These are phyloP conservation scores for Vultur gryphus DNA, from an alignment of 2,797 vertebrate species.

Conservation along the genomic window DNA sequence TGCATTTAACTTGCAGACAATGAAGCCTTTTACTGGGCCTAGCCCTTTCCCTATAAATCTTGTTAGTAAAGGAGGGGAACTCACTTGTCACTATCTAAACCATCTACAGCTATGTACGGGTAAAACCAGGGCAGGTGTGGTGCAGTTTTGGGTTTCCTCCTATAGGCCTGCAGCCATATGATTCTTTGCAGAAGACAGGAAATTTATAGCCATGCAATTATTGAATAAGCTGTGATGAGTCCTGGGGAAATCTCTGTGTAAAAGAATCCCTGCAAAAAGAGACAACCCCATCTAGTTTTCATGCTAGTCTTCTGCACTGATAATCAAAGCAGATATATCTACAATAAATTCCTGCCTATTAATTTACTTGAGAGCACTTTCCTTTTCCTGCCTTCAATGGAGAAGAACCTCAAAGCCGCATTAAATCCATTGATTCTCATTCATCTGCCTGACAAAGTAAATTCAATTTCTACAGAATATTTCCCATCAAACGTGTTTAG, in stretches of 20 bases:
- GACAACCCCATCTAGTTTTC: background rate
- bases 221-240: background rate
- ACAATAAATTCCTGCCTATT: background rate
- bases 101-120: background rate
- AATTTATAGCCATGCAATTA: slow-evolving; percentile 46
- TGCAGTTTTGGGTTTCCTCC: slow-evolving; percentile 1
- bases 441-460: background rate
- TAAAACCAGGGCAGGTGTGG: background rate
- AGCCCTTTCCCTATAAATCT: slow-evolving; percentile 27
- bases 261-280: background rate
- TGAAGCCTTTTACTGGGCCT: background rate
- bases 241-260: background rate
- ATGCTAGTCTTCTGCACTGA: background rate
- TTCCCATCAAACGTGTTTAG: background rate
- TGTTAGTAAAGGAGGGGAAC: background rate
- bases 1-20: background rate
- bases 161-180: slow-evolving; percentile 19
- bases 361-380: background rate
- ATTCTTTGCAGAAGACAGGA: background rate
- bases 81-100: slow-evolving; percentile 13
- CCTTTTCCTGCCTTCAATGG: background rate
- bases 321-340: background rate
- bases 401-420: background rate
- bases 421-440: background rate
- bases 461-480: background rate